phyloP scores from a whole-genome alignment of 2,888 invertebrate genomes.

The Cataglyphis livida region DNA sequence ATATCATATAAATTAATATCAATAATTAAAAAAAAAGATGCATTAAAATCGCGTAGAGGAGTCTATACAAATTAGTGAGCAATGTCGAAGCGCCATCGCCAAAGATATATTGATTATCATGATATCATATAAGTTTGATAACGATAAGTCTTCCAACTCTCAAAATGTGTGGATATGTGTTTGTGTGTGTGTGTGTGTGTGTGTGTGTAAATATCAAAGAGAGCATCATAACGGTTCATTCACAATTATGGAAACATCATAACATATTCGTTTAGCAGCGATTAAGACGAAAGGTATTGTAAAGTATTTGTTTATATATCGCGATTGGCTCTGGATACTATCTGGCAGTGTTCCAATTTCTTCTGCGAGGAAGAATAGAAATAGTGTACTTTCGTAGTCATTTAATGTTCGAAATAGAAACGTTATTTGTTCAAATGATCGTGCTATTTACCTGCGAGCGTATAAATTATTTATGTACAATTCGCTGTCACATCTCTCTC shows the following conservation, averaged over 20 bases:
- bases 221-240: neutral
- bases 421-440: neutral
- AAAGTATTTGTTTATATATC: neutral
- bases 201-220: neutral
- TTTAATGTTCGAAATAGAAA: neutral
- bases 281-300: neutral
- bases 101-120: too few species aligned
- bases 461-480: neutral
- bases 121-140: slow-evolving; percentile 3
- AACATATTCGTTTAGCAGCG: neutral
- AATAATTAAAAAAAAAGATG: too few species aligned
- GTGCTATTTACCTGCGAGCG: neutral
- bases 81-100: too few species aligned
- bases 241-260: neutral
- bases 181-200: too few species aligned
- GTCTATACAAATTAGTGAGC: too few species aligned
- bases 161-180: neutral
- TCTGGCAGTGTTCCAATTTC: neutral
- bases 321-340: neutral
- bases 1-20: neutral
- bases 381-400: slow-evolving; percentile 10
- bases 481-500: too few species aligned
- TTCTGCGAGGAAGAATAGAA: neutral
- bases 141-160: neutral
- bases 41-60: too few species aligned